Evolutionary conservation across 2,113 vertebrate genomes (phyloP).

Genomic region (Rhea pennata): DNA sequence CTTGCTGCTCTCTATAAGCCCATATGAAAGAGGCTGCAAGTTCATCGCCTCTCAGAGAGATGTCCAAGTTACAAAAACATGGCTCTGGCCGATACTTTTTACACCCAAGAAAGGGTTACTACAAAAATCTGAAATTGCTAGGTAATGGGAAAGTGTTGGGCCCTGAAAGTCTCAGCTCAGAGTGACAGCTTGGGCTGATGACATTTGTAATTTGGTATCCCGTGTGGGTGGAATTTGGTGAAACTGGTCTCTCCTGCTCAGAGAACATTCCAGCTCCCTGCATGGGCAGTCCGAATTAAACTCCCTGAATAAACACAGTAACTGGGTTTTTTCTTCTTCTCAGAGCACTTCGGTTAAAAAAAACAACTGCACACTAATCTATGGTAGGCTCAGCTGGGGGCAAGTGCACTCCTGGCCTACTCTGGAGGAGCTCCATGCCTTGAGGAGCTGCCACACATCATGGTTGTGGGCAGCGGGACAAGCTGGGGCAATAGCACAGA

Average conservation of each 20-base stretch:
- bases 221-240: conserved; percentile 26
- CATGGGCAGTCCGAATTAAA: neutral
- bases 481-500: no score
- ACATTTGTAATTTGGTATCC: conserved; percentile 23
- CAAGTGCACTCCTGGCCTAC: neutral
- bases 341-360: neutral
- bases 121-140: neutral
- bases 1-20: neutral
- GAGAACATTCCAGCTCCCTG: conserved; percentile 23
- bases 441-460: neutral
- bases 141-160: neutral
- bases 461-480: neutral
- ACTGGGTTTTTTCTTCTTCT: neutral
- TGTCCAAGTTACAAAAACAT: neutral
- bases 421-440: accelerated
- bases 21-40: no score
- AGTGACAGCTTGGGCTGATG: neutral
- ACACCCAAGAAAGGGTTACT: neutral
- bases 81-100: neutral
- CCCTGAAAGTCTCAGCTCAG: accelerated
- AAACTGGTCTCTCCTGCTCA: conserved; percentile 59
- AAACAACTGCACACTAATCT: neutral
- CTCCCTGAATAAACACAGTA: neutral
- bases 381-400: no score
- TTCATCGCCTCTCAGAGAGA: neutral